A percentile compares a stretch with the other conserved stretches of the same genome.
Conservation (phyloP, 2,113 vertebrate species). For the Phasianus colchicus region DNA sequence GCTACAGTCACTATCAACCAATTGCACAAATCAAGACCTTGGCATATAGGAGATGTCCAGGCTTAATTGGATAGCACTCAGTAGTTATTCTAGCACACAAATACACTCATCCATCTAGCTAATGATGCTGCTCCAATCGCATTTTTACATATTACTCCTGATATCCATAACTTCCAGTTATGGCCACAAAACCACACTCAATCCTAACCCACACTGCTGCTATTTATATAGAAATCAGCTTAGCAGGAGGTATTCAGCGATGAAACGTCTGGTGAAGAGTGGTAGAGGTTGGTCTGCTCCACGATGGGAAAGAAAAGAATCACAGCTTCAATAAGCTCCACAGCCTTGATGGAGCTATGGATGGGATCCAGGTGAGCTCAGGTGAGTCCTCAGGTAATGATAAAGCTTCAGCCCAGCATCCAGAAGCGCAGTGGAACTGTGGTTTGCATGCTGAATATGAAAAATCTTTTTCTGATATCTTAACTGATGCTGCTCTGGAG, state of each 20-base stretch:
- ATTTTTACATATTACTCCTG: not conserved
- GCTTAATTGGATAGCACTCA: not conserved
- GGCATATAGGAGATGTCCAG: no score
- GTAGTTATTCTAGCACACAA: not conserved
- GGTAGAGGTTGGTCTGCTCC: not conserved
- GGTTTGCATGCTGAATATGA: not conserved
- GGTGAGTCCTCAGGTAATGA: not conserved
- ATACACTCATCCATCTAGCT: not conserved
- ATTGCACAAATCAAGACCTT: not conserved
- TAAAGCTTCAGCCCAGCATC: not conserved
- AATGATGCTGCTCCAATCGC: not conserved
- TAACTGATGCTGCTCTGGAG: no score
- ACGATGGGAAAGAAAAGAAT: not conserved
- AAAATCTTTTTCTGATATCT: not conserved
- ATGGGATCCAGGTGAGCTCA: not conserved
- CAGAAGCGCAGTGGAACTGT: not conserved
- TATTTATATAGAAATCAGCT: not conserved
- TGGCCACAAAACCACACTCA: fast-evolving
- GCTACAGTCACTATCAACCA: not conserved
- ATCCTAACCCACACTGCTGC: fast-evolving
- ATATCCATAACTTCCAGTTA: not conserved
- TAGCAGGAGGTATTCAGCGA: not conserved
- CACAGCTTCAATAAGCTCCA: not conserved
- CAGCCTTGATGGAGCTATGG: no score
- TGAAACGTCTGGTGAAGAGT: fast-evolving